A percentile compares a stretch with the other conserved stretches of the same genome.
These are phyloP conservation scores for Tricholaema leucomelas DNA, from an alignment of 2,113 vertebrate genomes.

Conservation along the genomic window DNA sequence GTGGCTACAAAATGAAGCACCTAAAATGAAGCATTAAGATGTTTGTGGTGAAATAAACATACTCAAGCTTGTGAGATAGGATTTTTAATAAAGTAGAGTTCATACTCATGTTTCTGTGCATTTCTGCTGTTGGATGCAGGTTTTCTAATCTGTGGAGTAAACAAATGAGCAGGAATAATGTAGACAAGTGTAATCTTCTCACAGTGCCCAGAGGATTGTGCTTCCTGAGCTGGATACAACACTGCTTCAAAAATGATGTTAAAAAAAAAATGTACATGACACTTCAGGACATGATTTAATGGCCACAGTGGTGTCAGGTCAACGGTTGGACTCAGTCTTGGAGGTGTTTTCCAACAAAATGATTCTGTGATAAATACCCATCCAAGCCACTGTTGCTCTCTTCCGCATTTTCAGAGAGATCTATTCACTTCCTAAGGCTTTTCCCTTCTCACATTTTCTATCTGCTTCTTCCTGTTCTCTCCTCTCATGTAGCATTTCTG, in stretches of 20 bases:
- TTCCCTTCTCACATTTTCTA: not conserved
- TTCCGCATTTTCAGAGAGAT: not conserved
- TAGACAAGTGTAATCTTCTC: not conserved
- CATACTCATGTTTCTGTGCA: not conserved
- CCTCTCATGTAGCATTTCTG: not conserved
- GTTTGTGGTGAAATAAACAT: not conserved
- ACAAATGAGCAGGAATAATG: not conserved
- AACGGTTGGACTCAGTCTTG: no score
- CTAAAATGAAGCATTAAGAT: not conserved
- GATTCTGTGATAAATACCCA: no score
- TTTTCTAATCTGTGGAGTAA: not conserved
- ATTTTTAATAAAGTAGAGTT: not conserved
- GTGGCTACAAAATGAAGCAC: not conserved
- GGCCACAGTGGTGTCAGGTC: no score
- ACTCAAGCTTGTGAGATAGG: not conserved
- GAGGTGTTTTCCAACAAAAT: no score
- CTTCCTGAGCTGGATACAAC: not conserved
- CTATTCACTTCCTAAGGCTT: not conserved
- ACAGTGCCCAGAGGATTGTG: not conserved
- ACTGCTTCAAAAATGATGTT: not conserved
- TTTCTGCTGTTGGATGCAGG: not conserved
- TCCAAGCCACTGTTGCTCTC: not conserved
- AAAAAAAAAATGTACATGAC: no score
- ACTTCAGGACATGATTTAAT: no score
- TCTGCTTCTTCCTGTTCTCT: not conserved